Percentiles rank a stretch among this genome's conserved stretches.
Evolutionary conservation across 2,888 invertebrate species (phyloP).

Genomic region (Hypselothyrea guttata): DNA sequence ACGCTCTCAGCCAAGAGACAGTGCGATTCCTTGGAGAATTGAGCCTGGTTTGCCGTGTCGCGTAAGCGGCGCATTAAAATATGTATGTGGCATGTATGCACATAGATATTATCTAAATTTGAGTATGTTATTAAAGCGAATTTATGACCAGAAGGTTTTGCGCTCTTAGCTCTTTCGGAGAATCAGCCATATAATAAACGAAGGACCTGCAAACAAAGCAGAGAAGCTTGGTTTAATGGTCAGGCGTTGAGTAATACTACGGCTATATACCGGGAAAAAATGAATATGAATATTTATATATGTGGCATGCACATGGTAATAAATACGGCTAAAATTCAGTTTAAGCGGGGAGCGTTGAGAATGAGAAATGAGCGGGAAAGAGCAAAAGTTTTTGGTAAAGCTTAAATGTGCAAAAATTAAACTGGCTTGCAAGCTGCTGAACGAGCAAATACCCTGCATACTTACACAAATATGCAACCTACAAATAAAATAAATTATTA

Average conservation of each 20-base stretch:
- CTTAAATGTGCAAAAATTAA: no score
- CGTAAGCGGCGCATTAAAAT: conserved; percentile 5
- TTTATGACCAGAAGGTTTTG: conserved; percentile 49
- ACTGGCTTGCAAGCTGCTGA: no score
- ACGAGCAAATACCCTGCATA: no score
- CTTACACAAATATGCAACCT: no score
- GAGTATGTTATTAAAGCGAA: conserved; percentile 70
- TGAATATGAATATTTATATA: not conserved
- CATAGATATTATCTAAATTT: conserved; percentile 65
- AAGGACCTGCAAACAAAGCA: conserved; percentile 11
- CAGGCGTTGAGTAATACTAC: no score
- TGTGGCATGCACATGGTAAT: not conserved
- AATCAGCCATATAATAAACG: conserved; percentile 54
- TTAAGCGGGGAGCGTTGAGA: no score
- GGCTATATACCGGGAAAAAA: not conserved
- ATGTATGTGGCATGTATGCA: conserved; percentile 19
- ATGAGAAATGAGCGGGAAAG: not conserved
- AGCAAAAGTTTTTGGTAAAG: no score
- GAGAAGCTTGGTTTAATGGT: not conserved
- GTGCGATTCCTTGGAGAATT: conserved; percentile 32
- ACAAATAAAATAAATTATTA: no score
- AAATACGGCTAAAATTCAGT: no score
- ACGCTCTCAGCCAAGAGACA: conserved; percentile 14
- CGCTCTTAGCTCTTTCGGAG: conserved; percentile 23
- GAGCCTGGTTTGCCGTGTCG: conserved; percentile 2